These are phyloP conservation scores for Amiota mariae DNA, from an alignment of 2,888 invertebrate species.

Conservation along the genomic window DNA sequence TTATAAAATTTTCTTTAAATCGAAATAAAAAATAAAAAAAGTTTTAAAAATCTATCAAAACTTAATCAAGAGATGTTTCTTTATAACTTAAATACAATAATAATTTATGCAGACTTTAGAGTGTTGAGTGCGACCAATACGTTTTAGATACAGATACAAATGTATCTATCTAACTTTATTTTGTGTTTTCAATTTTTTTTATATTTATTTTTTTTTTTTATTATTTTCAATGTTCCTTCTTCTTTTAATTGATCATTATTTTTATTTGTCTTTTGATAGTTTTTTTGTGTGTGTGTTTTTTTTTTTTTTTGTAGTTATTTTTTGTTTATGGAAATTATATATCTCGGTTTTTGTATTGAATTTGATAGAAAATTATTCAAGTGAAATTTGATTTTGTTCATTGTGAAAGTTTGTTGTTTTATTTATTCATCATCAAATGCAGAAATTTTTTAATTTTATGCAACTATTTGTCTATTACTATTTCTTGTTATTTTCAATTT, in stretches of 20 bases:
- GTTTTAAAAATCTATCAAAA: not conserved
- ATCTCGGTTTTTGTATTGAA: not conserved
- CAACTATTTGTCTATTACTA: constrained; percentile 4
- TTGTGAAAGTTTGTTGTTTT: constrained; percentile 6
- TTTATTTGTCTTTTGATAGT: constrained; percentile 1
- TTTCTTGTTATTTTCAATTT: no score
- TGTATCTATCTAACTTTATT: not conserved
- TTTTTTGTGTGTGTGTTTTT: not conserved
- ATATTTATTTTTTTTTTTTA: not conserved
- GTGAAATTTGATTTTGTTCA: constrained; percentile 8
- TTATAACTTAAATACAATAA: not conserved
- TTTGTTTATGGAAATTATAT: constrained; percentile 20
- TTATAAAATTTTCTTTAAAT: not conserved
- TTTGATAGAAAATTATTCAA: not conserved
- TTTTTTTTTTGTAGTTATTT: not conserved
- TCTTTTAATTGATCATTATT: constrained; percentile 12
- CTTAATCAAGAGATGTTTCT: not conserved
- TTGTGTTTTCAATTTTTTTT: not conserved
- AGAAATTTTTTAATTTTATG: constrained; percentile 14
- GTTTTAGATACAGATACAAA: constrained; percentile 1
- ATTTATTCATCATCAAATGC: not conserved
- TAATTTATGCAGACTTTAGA: not conserved
- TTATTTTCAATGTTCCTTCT: not conserved
- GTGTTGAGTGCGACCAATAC: not conserved
- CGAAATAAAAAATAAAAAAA: not conserved